Evolutionary conservation across 2,113 vertebrate species (phyloP).

Genomic region (Nicator chloris): DNA sequence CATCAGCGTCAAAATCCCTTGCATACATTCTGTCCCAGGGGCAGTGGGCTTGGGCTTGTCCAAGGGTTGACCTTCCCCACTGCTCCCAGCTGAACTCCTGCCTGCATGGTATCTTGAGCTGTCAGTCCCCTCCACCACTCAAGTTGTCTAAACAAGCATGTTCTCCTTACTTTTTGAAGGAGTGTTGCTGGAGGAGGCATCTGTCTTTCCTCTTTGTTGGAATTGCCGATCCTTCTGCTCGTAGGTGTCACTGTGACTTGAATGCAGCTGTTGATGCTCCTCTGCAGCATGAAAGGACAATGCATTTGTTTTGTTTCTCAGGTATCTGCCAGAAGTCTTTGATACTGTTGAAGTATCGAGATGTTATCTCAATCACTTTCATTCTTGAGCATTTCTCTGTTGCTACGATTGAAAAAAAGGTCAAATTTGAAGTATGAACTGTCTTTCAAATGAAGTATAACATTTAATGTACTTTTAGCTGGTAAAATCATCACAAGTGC

Average conservation of each 20-base stretch:
- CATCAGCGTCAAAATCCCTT: background rate
- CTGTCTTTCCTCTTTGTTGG: background rate
- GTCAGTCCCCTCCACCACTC: accelerated
- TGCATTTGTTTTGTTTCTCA: background rate
- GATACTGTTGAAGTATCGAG: background rate
- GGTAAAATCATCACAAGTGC: background rate
- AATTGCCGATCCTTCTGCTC: background rate
- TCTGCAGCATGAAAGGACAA: constrained; percentile 13
- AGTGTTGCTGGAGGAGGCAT: background rate
- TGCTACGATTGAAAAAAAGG: background rate
- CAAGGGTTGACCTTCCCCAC: background rate
- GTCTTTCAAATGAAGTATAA: background rate
- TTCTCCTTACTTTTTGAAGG: background rate
- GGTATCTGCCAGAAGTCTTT: background rate
- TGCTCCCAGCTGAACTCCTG: background rate
- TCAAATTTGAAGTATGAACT: background rate
- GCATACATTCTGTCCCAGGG: accelerated
- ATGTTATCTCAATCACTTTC: background rate
- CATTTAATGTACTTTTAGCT: background rate
- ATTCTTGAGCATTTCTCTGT: background rate
- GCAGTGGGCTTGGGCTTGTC: background rate
- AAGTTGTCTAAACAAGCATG: background rate
- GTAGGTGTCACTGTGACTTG: background rate
- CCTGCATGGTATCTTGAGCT: background rate
- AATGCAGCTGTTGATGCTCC: background rate